Percentiles rank a stretch among this genome's conserved stretches.
These are phyloP conservation scores for Phragmatobia fuliginosa DNA, from an alignment of 2,888 invertebrate species.

Conservation along the genomic window DNA sequence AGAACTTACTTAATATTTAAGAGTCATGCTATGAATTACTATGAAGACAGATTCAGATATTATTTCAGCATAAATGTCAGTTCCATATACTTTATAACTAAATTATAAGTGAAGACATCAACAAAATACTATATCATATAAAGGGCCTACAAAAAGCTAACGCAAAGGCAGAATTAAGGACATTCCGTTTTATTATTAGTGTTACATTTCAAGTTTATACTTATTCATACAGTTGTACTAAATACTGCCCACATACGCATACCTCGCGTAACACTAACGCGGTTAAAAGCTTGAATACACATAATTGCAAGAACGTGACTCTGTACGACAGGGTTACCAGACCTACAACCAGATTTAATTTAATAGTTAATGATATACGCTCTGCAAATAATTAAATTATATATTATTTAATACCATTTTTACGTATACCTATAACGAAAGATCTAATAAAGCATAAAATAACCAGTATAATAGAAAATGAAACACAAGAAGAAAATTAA, in stretches of 20 bases:
- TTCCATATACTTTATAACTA: constrained; percentile 7
- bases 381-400: neutral
- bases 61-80: neutral
- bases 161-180: constrained; percentile 43
- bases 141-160: constrained; percentile 33
- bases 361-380: constrained; percentile 30
- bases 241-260: constrained; percentile 52
- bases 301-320: constrained; percentile 62
- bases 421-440: no score
- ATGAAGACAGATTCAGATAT: neutral
- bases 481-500: neutral
- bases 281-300: constrained; percentile 60
- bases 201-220: constrained; percentile 52
- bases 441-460: neutral
- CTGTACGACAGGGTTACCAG: constrained; percentile 45
- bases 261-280: constrained; percentile 49
- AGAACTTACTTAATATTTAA: neutral
- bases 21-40: neutral
- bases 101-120: constrained; percentile 19
- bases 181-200: constrained; percentile 45
- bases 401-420: neutral
- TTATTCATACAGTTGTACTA: constrained; percentile 46
- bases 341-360: constrained; percentile 25
- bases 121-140: constrained; percentile 23
- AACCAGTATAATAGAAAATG: neutral